Percentiles rank a stretch among this genome's conserved stretches.
phyloP scores from a whole-genome alignment of 2,888 invertebrate genomes.

The Drosophila koepferae region DNA sequence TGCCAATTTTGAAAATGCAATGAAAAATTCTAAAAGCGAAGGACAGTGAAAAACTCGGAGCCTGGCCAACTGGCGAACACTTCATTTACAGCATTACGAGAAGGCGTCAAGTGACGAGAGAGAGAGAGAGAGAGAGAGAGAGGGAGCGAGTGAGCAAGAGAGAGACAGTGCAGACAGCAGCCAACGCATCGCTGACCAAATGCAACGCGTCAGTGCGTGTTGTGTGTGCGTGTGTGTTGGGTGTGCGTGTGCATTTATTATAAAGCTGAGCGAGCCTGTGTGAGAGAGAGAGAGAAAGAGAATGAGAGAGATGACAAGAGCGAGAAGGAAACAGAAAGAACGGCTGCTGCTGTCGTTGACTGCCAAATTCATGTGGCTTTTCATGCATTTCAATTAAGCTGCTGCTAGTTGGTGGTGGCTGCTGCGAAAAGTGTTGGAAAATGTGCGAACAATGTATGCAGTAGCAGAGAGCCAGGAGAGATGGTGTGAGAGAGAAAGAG shows the following conservation, averaged over 20 bases:
- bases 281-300: not conserved
- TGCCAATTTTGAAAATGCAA: slow-evolving; percentile 67
- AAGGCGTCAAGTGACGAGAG: slow-evolving; percentile 24
- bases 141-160: not conserved
- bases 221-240: slow-evolving; percentile 11
- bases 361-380: slow-evolving; percentile 77
- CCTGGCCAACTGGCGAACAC: slow-evolving; percentile 54
- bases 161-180: slow-evolving; percentile 2
- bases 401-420: slow-evolving; percentile 47
- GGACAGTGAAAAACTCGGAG: slow-evolving; percentile 43
- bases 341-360: slow-evolving; percentile 61
- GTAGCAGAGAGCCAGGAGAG: not conserved
- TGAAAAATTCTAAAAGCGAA: slow-evolving; percentile 64
- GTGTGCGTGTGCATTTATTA: slow-evolving; percentile 57
- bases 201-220: slow-evolving; percentile 54
- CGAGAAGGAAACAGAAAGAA: slow-evolving; percentile 2
- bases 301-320: not conserved
- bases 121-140: not conserved
- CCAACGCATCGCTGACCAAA: slow-evolving; percentile 60
- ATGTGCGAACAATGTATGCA: slow-evolving; percentile 61
- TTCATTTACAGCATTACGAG: slow-evolving; percentile 66
- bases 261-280: slow-evolving; percentile 51
- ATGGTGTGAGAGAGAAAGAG: no score
- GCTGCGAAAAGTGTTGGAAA: slow-evolving; percentile 64
- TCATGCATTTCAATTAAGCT: slow-evolving; percentile 78